Evolutionary conservation across 2,797 vertebrate species (phyloP).

Genomic region (Myotis myotis): DNA sequence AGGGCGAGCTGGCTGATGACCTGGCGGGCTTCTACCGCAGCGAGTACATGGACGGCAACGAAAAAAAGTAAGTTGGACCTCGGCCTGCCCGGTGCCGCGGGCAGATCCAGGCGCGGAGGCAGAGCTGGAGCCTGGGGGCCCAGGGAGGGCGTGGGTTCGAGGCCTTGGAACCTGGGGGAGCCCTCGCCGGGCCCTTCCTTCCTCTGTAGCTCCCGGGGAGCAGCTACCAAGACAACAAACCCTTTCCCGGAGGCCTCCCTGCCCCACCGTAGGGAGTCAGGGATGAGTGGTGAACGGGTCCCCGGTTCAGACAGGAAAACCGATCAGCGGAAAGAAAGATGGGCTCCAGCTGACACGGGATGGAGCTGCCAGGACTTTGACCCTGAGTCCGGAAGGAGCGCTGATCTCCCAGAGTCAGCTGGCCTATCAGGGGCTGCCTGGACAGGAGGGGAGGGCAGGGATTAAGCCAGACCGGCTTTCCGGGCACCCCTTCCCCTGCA

Average conservation of each 20-base stretch:
- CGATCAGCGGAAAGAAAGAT: not conserved
- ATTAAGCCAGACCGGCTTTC: not conserved
- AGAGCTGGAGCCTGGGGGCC: not conserved
- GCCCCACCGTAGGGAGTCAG: not conserved
- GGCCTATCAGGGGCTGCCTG: not conserved
- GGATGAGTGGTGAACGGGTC: not conserved
- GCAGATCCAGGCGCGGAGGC: not conserved
- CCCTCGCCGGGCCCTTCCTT: not conserved
- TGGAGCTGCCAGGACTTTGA: not conserved
- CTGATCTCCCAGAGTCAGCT: rapidly evolving
- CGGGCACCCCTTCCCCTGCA: not conserved
- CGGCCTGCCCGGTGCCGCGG: rapidly evolving
- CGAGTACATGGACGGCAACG: conserved; percentile 85
- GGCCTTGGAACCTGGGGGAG: not conserved
- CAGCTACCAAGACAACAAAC: not conserved
- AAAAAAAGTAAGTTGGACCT: conserved; percentile 84
- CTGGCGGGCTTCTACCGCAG: conserved; percentile 95
- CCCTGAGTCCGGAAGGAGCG: not conserved
- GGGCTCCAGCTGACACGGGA: not conserved
- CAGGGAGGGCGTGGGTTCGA: not conserved
- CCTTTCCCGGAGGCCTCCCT: rapidly evolving
- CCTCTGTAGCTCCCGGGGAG: not conserved
- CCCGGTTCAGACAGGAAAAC: not conserved
- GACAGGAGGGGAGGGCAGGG: not conserved
- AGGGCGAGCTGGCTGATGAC: conserved; percentile 91